Percentiles rank a stretch among this genome's conserved stretches.
These are phyloP conservation scores for Calliopsis andreniformis DNA, from an alignment of 1,140 invertebrate genomes.

Conservation along the genomic window DNA sequence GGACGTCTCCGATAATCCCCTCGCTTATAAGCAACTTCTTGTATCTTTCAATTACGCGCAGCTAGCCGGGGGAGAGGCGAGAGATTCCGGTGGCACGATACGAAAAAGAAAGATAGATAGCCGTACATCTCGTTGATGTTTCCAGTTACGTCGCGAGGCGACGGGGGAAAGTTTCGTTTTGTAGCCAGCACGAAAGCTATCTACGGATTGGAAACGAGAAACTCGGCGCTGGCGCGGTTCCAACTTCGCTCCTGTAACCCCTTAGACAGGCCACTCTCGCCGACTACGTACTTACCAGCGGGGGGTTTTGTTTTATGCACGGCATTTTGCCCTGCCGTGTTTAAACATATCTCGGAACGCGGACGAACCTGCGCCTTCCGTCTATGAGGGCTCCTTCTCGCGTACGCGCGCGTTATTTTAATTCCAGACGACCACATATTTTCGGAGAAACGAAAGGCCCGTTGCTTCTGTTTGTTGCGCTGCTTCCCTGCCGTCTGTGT, in stretches of 20 bases:
- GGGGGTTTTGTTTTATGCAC: conserved; percentile 59
- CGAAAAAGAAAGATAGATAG: conserved; percentile 41
- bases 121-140: conserved; percentile 55
- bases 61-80: background rate
- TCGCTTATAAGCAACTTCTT: conserved; percentile 16
- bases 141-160: conserved; percentile 48
- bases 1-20: conserved; percentile 10
- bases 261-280: conserved; percentile 52
- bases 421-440: conserved; percentile 29
- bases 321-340: conserved; percentile 36
- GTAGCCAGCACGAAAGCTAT: conserved; percentile 54
- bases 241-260: conserved; percentile 29
- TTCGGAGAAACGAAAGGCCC: background rate
- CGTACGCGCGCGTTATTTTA: conserved; percentile 22
- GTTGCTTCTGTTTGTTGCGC: background rate
- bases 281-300: conserved; percentile 48
- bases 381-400: conserved; percentile 8
- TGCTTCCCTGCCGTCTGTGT: too few relatives aligned
- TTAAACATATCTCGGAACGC: conserved; percentile 56
- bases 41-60: conserved; percentile 19
- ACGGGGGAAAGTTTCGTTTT: conserved; percentile 54
- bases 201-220: conserved; percentile 64
- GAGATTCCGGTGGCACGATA: conserved; percentile 16
- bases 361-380: conserved; percentile 33
- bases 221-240: conserved; percentile 58